A percentile compares a stretch with the other conserved stretches of the same genome.
Evolutionary conservation across 2,888 invertebrate genomes (phyloP).

Genomic region (Ctenicera cuprea): DNA sequence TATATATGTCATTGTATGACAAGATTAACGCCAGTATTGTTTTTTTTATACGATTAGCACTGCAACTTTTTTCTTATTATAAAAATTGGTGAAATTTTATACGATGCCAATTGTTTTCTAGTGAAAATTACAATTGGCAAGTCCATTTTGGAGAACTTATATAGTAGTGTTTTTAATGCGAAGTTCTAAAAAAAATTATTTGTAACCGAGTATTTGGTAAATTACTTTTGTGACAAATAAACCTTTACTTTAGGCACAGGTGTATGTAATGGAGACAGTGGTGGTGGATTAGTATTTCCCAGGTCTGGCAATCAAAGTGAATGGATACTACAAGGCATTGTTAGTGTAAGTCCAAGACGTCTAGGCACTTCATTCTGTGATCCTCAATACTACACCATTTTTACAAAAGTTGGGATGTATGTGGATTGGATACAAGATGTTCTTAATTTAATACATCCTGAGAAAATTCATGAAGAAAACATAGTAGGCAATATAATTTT

Average conservation of each 20-base stretch:
- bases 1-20: too few relatives aligned
- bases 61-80: too few relatives aligned
- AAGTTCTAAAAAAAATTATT: too few relatives aligned
- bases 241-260: slow-evolving; percentile 73
- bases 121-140: too few relatives aligned
- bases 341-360: slow-evolving; percentile 72
- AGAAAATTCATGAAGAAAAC: not conserved
- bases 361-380: slow-evolving; percentile 70
- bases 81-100: too few relatives aligned
- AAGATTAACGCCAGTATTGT: too few relatives aligned
- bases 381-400: slow-evolving; percentile 71
- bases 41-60: too few relatives aligned
- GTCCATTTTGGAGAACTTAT: too few relatives aligned
- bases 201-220: too few relatives aligned
- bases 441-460: slow-evolving; percentile 55
- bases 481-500: slow-evolving; percentile 11
- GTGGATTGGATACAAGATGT: slow-evolving; percentile 65
- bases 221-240: too few relatives aligned
- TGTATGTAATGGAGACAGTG: slow-evolving; percentile 80
- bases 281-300: slow-evolving; percentile 76
- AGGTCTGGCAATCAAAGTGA: slow-evolving; percentile 63
- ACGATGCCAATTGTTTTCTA: too few relatives aligned
- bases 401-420: slow-evolving; percentile 71
- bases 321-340: slow-evolving; percentile 71
- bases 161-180: too few relatives aligned